These are phyloP conservation scores for Amphimedon queenslandica DNA, from an alignment of 37 sponge, comb jelly and placozoan species.

Conservation along the genomic window DNA sequence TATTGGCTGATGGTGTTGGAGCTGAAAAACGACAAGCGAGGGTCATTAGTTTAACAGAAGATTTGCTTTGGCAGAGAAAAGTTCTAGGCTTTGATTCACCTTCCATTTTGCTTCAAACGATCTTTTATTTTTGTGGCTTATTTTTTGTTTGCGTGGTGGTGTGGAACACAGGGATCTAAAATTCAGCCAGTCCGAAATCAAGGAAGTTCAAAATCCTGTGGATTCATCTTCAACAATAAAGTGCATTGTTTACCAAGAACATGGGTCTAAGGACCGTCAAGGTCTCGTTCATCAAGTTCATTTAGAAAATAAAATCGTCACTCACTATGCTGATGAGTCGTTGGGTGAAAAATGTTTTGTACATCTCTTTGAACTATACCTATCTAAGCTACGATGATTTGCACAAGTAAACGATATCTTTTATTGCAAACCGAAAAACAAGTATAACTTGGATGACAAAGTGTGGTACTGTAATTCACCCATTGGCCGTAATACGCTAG, in stretches of 20 bases:
- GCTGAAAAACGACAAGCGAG: background rate
- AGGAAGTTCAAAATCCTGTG: background rate
- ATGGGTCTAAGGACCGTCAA: background rate
- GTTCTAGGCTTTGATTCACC: no score
- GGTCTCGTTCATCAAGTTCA: background rate
- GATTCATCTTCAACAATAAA: background rate
- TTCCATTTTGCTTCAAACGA: background rate
- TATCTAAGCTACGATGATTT: background rate
- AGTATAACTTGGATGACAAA: background rate
- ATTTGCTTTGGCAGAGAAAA: background rate
- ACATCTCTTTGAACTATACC: background rate
- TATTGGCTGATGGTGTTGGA: background rate
- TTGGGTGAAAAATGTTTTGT: background rate
- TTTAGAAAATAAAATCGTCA: background rate
- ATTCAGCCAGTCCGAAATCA: background rate
- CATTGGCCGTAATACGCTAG: background rate
- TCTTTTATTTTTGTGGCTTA: background rate
- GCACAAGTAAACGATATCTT: background rate
- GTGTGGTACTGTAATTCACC: background rate
- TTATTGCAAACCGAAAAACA: background rate
- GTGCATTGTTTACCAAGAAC: background rate
- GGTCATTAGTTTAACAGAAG: background rate
- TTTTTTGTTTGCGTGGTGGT: background rate
- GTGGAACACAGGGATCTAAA: background rate
- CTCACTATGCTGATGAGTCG: background rate